Percentiles rank a stretch among this genome's conserved stretches.
phyloP scores from a whole-genome alignment of 1,140 invertebrate species.

The Drusus annulatus region DNA sequence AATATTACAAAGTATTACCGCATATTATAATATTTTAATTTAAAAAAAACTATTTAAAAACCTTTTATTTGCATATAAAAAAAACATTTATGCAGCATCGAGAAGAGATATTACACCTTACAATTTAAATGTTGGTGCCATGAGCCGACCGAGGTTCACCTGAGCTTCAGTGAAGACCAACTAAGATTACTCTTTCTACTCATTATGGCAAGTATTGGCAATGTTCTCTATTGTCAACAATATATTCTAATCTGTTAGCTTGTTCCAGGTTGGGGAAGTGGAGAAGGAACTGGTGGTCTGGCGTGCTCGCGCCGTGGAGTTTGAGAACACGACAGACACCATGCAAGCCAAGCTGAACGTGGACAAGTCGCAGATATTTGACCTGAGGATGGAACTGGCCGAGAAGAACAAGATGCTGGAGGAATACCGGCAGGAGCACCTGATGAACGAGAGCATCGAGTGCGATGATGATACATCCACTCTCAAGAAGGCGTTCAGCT shows the following conservation, averaged over 20 bases:
- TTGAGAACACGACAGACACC: conserved; percentile 5
- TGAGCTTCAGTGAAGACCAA: too few relatives aligned
- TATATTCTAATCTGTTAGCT: not conserved
- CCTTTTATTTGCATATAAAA: too few relatives aligned
- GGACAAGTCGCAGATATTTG: conserved; percentile 2
- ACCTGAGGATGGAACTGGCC: conserved; percentile 24
- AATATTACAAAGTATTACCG: too few relatives aligned
- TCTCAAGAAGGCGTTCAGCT: conserved; percentile 39
- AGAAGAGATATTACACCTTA: too few relatives aligned
- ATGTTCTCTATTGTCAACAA: not conserved
- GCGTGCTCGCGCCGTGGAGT: conserved; percentile 41
- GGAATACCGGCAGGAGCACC: conserved; percentile 37
- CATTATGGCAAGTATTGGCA: not conserved
- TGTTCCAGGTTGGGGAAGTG: conserved; percentile 35
- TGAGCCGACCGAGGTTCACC: too few relatives aligned
- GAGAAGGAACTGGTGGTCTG: conserved; percentile 40
- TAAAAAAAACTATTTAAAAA: too few relatives aligned
- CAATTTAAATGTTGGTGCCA: too few relatives aligned
- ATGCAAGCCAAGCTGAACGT: conserved; percentile 26
- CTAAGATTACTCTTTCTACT: not conserved
- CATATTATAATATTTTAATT: too few relatives aligned
- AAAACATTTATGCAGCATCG: too few relatives aligned
- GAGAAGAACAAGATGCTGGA: conserved; percentile 41
- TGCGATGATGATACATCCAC: conserved; percentile 50
- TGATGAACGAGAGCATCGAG: conserved; percentile 50